Percentiles rank a stretch among this genome's conserved stretches.
phyloP scores from a whole-genome alignment of 2,797 vertebrate species.

The Acanthis flammea region DNA sequence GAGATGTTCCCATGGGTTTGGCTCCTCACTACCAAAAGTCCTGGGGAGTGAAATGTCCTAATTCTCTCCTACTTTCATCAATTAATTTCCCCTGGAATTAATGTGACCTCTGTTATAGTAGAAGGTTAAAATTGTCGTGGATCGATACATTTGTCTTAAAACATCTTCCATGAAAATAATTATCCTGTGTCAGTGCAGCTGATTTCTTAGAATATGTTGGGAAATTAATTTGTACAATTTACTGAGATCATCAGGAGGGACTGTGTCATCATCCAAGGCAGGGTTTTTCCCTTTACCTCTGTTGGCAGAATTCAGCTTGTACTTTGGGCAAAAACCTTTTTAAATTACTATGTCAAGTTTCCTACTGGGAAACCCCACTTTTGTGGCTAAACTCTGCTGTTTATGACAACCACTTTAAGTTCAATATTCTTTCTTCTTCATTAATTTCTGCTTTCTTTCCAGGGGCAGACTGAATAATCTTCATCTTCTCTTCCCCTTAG shows the following conservation, averaged over 20 bases:
- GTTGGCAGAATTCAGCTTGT: background rate
- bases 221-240: background rate
- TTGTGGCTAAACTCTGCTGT: background rate
- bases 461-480: background rate
- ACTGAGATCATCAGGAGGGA: background rate
- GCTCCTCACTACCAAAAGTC: background rate
- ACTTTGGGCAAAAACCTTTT: background rate
- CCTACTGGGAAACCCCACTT: rapidly evolving
- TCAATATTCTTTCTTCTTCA: background rate
- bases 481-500: slow-evolving; percentile 72
- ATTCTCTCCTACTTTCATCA: background rate
- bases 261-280: background rate
- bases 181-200: background rate
- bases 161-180: background rate
- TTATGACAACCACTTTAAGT: background rate
- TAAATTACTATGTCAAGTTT: background rate
- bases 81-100: background rate
- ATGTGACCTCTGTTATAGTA: background rate
- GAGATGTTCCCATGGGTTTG: rapidly evolving
- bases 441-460: background rate
- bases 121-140: background rate
- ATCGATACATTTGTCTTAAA: background rate
- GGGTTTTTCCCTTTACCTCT: background rate
- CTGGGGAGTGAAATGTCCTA: background rate
- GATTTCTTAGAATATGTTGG: background rate